Conservation (phyloP, 2,888 invertebrate genomes). For the Phengaris arion region DNA sequence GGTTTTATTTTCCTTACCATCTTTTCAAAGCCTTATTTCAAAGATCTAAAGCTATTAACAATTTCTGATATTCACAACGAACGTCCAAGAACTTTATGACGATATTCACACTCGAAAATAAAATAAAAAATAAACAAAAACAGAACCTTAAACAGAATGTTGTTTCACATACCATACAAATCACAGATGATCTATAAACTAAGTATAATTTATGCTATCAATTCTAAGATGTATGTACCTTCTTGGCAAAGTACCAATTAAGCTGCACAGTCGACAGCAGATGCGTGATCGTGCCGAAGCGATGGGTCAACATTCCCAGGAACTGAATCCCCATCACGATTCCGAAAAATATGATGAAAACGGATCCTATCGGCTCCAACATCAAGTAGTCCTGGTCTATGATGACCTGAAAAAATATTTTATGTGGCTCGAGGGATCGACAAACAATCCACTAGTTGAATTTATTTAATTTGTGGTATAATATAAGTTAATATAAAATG, state of each 20-base stretch:
- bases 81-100: too few species aligned
- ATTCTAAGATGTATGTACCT: constrained; percentile 69
- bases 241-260: constrained; percentile 88
- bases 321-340: constrained; percentile 96
- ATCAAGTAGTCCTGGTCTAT: constrained; percentile 92
- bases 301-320: constrained; percentile 97
- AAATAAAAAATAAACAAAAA: too few species aligned
- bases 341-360: constrained; percentile 98
- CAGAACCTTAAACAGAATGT: too few species aligned
- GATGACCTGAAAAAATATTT: constrained; percentile 48
- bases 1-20: too few species aligned
- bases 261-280: constrained; percentile 95
- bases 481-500: too few species aligned
- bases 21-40: too few species aligned
- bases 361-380: constrained; percentile 96
- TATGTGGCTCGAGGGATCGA: neutral
- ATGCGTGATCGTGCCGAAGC: constrained; percentile 96
- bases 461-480: too few species aligned
- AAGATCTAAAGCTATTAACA: too few species aligned
- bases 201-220: neutral
- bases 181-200: neutral
- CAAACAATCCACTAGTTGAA: too few species aligned
- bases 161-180: neutral
- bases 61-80: too few species aligned
- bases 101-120: too few species aligned